Conservation (phyloP, 2,797 vertebrate genomes). For the Apogon hyalosoma region DNA sequence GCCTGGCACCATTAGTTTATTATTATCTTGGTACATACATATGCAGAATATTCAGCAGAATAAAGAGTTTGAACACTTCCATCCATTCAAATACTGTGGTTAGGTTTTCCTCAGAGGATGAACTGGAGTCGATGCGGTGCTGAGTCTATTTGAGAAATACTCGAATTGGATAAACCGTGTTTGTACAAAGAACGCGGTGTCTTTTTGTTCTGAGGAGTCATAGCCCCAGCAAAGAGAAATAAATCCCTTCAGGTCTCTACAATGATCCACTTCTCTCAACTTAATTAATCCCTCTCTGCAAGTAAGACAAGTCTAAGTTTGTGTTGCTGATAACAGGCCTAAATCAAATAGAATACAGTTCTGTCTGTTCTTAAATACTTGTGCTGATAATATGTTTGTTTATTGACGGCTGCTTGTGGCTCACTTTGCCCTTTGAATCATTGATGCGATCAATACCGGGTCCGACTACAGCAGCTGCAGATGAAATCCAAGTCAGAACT, state of each 20-base stretch:
- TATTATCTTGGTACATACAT: too few species aligned
- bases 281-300: slow-evolving; percentile 32
- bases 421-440: slow-evolving; percentile 76
- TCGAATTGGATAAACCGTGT: slow-evolving; percentile 19
- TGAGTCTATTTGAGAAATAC: slow-evolving; percentile 17
- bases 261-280: slow-evolving; percentile 27
- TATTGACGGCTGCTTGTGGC: slow-evolving; percentile 51
- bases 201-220: slow-evolving; percentile 1
- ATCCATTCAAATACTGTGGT: slow-evolving; percentile 18
- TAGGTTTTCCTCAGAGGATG: slow-evolving; percentile 14
- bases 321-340: slow-evolving; percentile 17
- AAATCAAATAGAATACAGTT: slow-evolving; percentile 22
- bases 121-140: slow-evolving; percentile 20
- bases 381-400: slow-evolving; percentile 44
- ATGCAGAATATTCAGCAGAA: slow-evolving; percentile 12
- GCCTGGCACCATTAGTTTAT: too few species aligned
- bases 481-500: slow-evolving; percentile 74
- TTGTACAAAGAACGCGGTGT: slow-evolving; percentile 19
- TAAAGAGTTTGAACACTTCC: slow-evolving; percentile 19
- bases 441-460: slow-evolving; percentile 77
- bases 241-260: slow-evolving; percentile 6
- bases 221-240: slow-evolving; percentile 20
- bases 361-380: slow-evolving; percentile 29
- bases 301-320: background rate
- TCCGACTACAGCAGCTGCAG: slow-evolving; percentile 51